Evolutionary conservation across 2,113 vertebrate genomes (phyloP).

Genomic region (Charadrius vociferus): DNA sequence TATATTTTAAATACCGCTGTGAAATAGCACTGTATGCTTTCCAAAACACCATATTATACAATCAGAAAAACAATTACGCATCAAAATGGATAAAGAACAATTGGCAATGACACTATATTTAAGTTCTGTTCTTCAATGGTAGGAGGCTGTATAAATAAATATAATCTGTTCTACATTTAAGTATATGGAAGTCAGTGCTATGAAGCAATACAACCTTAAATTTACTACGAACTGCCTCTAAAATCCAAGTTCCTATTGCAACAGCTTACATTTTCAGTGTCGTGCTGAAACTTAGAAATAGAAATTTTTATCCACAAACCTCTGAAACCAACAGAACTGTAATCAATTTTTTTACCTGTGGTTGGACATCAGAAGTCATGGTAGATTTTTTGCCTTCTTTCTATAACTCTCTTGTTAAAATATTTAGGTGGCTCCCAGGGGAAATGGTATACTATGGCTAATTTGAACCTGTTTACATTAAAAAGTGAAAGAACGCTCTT

Average conservation of each 20-base stretch:
- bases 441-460: slow-evolving; percentile 37
- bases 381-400: slow-evolving; percentile 52
- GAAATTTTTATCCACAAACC: slow-evolving; percentile 57
- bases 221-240: slow-evolving; percentile 7
- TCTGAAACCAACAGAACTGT: slow-evolving; percentile 62
- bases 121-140: background rate
- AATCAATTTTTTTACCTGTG: slow-evolving; percentile 65
- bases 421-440: slow-evolving; percentile 51
- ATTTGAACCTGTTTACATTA: slow-evolving; percentile 68
- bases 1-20: background rate
- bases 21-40: background rate
- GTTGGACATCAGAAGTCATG: slow-evolving; percentile 33
- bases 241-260: background rate
- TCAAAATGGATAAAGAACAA: background rate
- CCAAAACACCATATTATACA: background rate
- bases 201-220: slow-evolving; percentile 27
- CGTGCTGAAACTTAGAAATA: slow-evolving; percentile 45
- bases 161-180: background rate
- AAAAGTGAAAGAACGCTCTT: slow-evolving; percentile 64
- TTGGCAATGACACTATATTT: background rate
- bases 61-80: slow-evolving; percentile 3
- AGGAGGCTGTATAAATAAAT: slow-evolving; percentile 26
- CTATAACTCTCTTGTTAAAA: slow-evolving; percentile 58
- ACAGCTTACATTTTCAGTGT: slow-evolving; percentile 25
- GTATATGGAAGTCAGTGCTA: background rate